Evolutionary conservation across 1,140 invertebrate species (phyloP).

Genomic region (Hycleus phaleratus): DNA sequence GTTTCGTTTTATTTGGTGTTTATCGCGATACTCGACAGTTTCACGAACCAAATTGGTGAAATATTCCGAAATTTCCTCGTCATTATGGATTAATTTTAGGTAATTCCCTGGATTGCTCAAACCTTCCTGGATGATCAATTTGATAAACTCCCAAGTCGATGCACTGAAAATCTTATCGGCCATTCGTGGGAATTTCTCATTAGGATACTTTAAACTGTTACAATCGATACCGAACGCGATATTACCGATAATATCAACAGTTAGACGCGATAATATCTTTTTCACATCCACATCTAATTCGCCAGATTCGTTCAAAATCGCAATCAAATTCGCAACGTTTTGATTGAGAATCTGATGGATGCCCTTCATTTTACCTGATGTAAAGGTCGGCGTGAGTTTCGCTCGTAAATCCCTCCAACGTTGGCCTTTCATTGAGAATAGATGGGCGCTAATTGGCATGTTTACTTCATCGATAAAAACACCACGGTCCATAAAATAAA

Average conservation of each 20-base stretch:
- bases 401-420: constrained; percentile 43
- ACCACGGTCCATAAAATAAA: constrained; percentile 43
- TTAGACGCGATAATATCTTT: not conserved
- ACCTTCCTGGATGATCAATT: not conserved
- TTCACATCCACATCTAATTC: constrained; percentile 3
- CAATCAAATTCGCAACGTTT: constrained; percentile 1
- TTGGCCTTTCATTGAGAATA: constrained; percentile 41
- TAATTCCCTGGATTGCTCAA: constrained; percentile 1
- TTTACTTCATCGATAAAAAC: constrained; percentile 38
- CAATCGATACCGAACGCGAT: constrained; percentile 4
- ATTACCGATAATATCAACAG: not conserved
- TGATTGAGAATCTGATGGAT: constrained; percentile 36
- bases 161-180: too few species aligned
- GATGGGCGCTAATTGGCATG: constrained; percentile 42
- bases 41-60: constrained; percentile 41
- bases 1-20: constrained; percentile 39
- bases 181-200: too few species aligned
- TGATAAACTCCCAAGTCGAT: constrained; percentile 3
- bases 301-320: not conserved
- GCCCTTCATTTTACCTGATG: constrained; percentile 43
- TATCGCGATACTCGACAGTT: constrained; percentile 42
- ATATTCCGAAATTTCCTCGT: constrained; percentile 38
- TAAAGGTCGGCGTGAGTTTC: constrained; percentile 44
- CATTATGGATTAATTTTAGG: not conserved
- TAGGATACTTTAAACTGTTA: constrained; percentile 16